phyloP scores from a whole-genome alignment of 2,888 invertebrate species.

The Xestia rhomboidea region DNA sequence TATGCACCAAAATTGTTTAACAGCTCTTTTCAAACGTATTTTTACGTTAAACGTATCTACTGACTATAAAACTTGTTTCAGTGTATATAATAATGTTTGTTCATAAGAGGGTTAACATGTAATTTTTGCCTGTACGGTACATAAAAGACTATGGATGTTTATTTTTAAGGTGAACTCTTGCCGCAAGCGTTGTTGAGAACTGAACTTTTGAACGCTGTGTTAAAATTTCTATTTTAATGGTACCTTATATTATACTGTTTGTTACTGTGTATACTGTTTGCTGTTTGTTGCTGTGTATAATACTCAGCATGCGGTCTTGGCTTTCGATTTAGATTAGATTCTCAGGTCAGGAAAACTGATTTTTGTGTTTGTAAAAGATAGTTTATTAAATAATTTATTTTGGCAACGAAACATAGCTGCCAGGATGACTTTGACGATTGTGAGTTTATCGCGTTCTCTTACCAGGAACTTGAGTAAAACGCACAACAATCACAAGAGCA shows the following conservation, averaged over 20 bases:
- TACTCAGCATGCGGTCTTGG: not conserved
- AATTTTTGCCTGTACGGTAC: not conserved
- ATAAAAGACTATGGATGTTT: slow-evolving; percentile 4
- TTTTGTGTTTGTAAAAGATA: not conserved
- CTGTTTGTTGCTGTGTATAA: no score
- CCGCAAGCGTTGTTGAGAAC: not conserved
- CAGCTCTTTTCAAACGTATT: not conserved
- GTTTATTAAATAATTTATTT: not conserved
- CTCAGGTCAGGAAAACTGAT: not conserved
- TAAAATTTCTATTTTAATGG: no score
- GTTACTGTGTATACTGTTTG: not conserved
- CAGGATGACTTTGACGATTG: not conserved
- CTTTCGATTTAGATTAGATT: no score
- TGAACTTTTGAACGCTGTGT: no score
- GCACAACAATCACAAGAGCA: not conserved
- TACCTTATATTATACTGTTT: no score
- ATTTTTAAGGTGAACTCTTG: not conserved
- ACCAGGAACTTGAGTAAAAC: not conserved
- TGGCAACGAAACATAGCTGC: not conserved
- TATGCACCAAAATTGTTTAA: not conserved
- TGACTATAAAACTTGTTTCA: not conserved
- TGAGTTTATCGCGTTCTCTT: not conserved
- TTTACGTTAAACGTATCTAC: no score
- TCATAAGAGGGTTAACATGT: not conserved
- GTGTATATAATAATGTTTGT: not conserved